Conservation (phyloP, 2,113 vertebrate species). For the Sigmodon hispidus region DNA sequence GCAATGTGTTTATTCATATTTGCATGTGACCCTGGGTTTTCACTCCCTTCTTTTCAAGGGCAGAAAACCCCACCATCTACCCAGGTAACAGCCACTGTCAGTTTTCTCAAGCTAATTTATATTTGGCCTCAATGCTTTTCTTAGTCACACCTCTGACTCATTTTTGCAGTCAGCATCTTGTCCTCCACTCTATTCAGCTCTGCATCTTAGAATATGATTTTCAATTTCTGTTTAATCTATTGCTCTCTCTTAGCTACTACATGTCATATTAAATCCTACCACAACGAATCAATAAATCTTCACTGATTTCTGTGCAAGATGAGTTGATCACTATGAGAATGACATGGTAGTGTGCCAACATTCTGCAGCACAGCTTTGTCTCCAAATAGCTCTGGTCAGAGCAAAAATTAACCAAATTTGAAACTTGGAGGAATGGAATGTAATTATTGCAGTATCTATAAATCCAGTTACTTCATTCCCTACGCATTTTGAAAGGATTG, state of each 20-base stretch:
- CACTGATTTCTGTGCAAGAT: constrained; percentile 9
- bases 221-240: constrained; percentile 21
- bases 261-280: constrained; percentile 18
- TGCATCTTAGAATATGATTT: constrained; percentile 21
- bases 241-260: constrained; percentile 2
- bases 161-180: constrained; percentile 14
- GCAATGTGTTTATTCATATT: constrained; percentile 27
- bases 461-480: background rate
- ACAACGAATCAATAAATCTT: constrained; percentile 1
- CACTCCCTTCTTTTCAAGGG: background rate
- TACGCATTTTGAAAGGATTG: constrained; percentile 1
- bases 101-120: constrained; percentile 52
- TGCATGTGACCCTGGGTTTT: background rate
- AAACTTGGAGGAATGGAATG: background rate
- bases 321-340: background rate
- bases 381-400: background rate
- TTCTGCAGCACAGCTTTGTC: background rate
- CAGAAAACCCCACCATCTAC: background rate
- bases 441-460: background rate
- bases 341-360: background rate
- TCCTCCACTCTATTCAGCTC: constrained; percentile 12
- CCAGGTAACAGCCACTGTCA: constrained; percentile 50
- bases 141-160: constrained; percentile 60
- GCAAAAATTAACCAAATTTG: background rate
- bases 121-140: constrained; percentile 42